phyloP scores from a whole-genome alignment of 2,888 invertebrate genomes.

The Enchytraeus crypticus region DNA sequence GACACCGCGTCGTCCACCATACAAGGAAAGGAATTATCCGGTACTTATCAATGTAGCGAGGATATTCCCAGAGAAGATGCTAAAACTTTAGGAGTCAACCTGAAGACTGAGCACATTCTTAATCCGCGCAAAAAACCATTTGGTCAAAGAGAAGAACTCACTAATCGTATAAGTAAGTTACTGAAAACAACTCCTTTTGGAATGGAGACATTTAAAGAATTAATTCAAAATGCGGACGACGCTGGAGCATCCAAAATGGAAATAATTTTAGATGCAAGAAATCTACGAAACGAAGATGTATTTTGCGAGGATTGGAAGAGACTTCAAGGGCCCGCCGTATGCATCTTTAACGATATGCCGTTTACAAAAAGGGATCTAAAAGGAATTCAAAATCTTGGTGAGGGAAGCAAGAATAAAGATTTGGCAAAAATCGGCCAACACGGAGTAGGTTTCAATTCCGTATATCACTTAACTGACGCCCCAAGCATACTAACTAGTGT shows the following conservation, averaged over 20 bases:
- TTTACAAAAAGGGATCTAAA: slow-evolving; percentile 36
- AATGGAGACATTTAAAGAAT: slow-evolving; percentile 38
- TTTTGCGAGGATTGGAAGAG: slow-evolving; percentile 31
- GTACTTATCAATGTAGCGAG: slow-evolving; percentile 17
- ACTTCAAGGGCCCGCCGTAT: slow-evolving; percentile 42
- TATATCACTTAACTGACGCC: slow-evolving; percentile 43
- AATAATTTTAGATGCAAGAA: slow-evolving; percentile 35
- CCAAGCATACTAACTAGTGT: slow-evolving; percentile 37
- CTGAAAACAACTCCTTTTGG: slow-evolving; percentile 37
- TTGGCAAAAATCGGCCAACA: slow-evolving; percentile 40
- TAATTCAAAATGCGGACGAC: slow-evolving; percentile 33
- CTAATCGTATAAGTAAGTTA: slow-evolving; percentile 34
- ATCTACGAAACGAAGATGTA: slow-evolving; percentile 27
- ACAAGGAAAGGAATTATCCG: slow-evolving; percentile 17
- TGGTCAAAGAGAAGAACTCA: slow-evolving; percentile 38
- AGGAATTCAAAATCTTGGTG: slow-evolving; percentile 42
- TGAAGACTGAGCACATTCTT: slow-evolving; percentile 23
- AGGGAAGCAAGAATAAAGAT: slow-evolving; percentile 39
- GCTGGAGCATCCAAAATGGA: slow-evolving; percentile 37
- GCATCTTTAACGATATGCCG: slow-evolving; percentile 40
- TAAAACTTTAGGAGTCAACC: slow-evolving; percentile 30
- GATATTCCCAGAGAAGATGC: slow-evolving; percentile 29
- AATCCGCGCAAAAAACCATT: slow-evolving; percentile 29
- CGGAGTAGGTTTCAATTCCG: slow-evolving; percentile 46
- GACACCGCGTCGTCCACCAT: slow-evolving; percentile 31